Evolutionary conservation across 2,113 vertebrate species (phyloP).

Genomic region (Callipepla squamata): DNA sequence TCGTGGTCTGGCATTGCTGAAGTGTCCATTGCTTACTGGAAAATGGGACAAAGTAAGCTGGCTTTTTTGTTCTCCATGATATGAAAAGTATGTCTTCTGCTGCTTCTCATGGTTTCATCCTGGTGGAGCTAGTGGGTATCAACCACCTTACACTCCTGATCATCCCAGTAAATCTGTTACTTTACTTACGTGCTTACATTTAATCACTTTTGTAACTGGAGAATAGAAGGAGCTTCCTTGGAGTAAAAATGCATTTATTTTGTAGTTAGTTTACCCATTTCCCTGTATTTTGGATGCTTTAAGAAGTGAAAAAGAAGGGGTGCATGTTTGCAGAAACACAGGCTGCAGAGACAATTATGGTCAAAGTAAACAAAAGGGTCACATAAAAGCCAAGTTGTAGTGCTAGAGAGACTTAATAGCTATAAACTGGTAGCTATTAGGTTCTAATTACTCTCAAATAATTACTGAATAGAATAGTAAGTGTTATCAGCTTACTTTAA

Average conservation of each 20-base stretch:
- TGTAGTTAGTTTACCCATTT: neutral
- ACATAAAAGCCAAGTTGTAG: conserved; percentile 50
- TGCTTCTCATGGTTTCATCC: neutral
- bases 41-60: neutral
- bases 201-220: neutral
- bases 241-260: neutral
- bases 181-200: neutral
- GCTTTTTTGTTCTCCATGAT: neutral
- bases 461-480: conserved; percentile 67
- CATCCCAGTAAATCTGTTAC: neutral
- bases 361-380: conserved; percentile 46
- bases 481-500: conserved; percentile 59
- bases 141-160: neutral
- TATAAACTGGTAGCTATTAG: conserved; percentile 59
- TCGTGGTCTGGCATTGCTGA: neutral
- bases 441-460: conserved; percentile 69
- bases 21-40: neutral
- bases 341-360: neutral
- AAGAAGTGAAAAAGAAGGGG: neutral
- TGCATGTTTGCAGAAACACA: neutral
- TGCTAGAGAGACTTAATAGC: conserved; percentile 46
- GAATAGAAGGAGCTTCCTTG: neutral
- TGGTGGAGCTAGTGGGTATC: neutral
- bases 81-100: neutral
- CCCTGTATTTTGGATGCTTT: neutral